Conservation (phyloP, 2,113 vertebrate genomes). For the Thamnaconus septentrionalis region DNA sequence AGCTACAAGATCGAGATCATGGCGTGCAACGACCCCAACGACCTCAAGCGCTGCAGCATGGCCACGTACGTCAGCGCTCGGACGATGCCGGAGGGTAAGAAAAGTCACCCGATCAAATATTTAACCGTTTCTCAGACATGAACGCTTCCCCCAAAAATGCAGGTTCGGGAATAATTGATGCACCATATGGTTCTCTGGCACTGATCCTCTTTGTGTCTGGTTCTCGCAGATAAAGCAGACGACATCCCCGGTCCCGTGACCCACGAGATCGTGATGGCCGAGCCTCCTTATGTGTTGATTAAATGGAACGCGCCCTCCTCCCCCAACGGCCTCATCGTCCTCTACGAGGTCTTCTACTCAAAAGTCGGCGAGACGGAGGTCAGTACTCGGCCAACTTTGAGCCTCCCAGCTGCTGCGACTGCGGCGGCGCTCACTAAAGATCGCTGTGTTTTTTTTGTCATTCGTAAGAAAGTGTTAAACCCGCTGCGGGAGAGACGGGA, state of each 20-base stretch:
- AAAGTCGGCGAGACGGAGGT: conserved; percentile 88
- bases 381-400: conserved; percentile 36
- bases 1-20: conserved; percentile 97
- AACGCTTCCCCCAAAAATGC: too few relatives aligned
- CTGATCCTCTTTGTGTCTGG: conserved; percentile 3
- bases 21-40: conserved; percentile 86
- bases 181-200: neutral
- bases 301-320: conserved; percentile 87
- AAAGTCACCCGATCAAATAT: neutral
- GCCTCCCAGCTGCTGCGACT: neutral
- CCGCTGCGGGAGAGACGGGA: too few relatives aligned
- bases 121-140: too few relatives aligned
- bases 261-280: conserved; percentile 82
- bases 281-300: conserved; percentile 81
- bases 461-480: too few relatives aligned
- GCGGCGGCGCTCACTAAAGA: too few relatives aligned
- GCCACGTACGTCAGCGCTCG: conserved; percentile 89
- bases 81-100: conserved; percentile 92
- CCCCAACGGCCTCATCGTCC: conserved; percentile 92
- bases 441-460: too few relatives aligned
- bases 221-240: conserved; percentile 86
- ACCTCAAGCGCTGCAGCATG: conserved; percentile 83
- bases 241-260: conserved; percentile 83
- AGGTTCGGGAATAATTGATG: neutral
- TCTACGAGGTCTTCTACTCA: conserved; percentile 92